These are phyloP conservation scores for Catharus fuscescens DNA, from an alignment of 2,113 vertebrate genomes.

Conservation along the genomic window DNA sequence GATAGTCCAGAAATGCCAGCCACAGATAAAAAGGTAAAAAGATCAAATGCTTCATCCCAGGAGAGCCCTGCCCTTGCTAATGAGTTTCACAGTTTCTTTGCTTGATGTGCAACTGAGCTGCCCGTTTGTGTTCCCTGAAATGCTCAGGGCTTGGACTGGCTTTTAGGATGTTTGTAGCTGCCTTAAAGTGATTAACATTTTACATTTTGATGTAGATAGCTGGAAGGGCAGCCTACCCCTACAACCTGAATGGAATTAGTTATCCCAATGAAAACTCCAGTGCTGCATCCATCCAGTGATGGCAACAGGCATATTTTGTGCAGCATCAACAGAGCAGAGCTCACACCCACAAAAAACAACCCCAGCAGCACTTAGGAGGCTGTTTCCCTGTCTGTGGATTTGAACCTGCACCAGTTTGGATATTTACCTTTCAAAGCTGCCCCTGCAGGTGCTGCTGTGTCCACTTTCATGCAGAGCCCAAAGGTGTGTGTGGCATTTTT, in stretches of 20 bases:
- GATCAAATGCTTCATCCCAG: not conserved
- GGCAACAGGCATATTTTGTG: rapidly evolving
- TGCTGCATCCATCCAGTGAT: not conserved
- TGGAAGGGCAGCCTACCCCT: not conserved
- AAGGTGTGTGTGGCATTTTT: rapidly evolving
- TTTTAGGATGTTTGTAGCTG: not conserved
- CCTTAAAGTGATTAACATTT: not conserved
- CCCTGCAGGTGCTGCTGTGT: not conserved
- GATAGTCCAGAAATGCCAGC: not conserved
- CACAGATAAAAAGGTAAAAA: not conserved
- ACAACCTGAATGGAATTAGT: not conserved
- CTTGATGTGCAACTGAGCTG: not conserved
- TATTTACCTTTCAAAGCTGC: not conserved
- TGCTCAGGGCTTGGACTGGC: not conserved
- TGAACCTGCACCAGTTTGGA: not conserved
- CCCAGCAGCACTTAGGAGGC: not conserved
- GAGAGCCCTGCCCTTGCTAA: not conserved
- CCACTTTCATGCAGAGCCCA: rapidly evolving
- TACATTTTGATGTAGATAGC: not conserved
- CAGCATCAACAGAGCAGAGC: not conserved
- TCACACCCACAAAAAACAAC: not conserved
- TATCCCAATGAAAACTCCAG: not conserved
- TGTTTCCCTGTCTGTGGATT: not conserved
- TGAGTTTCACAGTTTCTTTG: not conserved
- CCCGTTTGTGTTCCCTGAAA: not conserved